A percentile compares a stretch with the other conserved stretches of the same genome.
These are phyloP conservation scores for Drosophila tanythrix DNA, from an alignment of 2,888 invertebrate genomes.

Conservation along the genomic window DNA sequence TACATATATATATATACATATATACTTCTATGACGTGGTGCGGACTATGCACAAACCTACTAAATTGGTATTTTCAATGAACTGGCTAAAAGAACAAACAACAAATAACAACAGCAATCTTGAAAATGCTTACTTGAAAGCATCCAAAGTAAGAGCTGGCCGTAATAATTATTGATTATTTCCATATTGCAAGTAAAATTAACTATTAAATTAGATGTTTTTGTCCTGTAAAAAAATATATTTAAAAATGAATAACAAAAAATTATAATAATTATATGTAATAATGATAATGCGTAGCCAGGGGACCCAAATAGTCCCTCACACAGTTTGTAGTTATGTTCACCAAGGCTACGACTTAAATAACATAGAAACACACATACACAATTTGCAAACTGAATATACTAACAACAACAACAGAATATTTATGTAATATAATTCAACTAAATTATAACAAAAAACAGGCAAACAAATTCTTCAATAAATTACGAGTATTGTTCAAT, in stretches of 20 bases:
- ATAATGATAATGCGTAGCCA: conserved; percentile 68
- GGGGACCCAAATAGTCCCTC: conserved; percentile 53
- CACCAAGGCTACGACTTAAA: conserved; percentile 42
- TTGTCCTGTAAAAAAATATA: conserved; percentile 84
- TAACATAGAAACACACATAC: conserved; percentile 38
- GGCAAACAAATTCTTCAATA: conserved; percentile 53
- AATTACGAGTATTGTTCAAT: conserved; percentile 68
- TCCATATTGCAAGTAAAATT: conserved; percentile 69
- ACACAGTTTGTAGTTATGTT: conserved; percentile 78
- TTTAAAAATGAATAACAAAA: conserved; percentile 48
- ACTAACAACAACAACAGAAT: conserved; percentile 53
- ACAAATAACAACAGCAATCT: conserved; percentile 33
- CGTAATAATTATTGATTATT: conserved; percentile 72
- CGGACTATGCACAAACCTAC: conserved; percentile 63
- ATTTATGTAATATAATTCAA: conserved; percentile 81
- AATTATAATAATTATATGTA: conserved; percentile 60
- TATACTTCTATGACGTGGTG: conserved; percentile 67
- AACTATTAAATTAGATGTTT: conserved; percentile 82
- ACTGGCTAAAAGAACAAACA: conserved; percentile 20
- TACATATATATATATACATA: conserved; percentile 47
- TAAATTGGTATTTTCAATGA: conserved; percentile 60
- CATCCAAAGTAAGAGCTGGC: conserved; percentile 40
- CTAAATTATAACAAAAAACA: conserved; percentile 62
- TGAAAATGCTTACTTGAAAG: conserved; percentile 40
- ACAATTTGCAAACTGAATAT: conserved; percentile 63